Conservation (phyloP, 2,888 invertebrate species). For the Drosophila nr. fundita region DNA sequence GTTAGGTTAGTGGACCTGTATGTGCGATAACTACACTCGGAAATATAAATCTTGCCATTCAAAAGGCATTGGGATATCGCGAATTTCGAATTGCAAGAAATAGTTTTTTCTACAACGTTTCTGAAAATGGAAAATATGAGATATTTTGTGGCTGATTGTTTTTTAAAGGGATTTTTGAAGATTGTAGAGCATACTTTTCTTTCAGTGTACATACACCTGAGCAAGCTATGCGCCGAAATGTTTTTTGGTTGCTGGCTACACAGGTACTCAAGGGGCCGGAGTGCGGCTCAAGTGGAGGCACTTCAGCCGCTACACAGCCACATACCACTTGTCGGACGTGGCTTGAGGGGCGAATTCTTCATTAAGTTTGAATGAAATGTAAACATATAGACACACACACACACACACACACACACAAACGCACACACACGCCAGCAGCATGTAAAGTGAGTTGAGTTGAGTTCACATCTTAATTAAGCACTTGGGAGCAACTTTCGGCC, state of each 20-base stretch:
- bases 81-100: not conserved
- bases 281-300: conserved; percentile 45
- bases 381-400: conserved; percentile 40
- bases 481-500: conserved; percentile 68
- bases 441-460: conserved; percentile 48
- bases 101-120: not conserved
- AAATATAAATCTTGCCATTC: not conserved
- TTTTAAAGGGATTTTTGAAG: not conserved
- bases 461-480: conserved; percentile 75
- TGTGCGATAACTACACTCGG: not conserved
- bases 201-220: conserved; percentile 12
- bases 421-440: conserved; percentile 15
- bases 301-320: conserved; percentile 38
- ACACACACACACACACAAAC: conserved; percentile 4
- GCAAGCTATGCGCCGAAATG: conserved; percentile 31
- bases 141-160: not conserved
- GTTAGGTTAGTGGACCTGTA: not conserved
- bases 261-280: conserved; percentile 47
- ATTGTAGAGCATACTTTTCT: not conserved
- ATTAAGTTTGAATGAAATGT: conserved; percentile 80
- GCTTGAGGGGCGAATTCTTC: conserved; percentile 62
- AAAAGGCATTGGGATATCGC: not conserved
- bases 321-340: conserved; percentile 42
- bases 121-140: not conserved
- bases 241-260: conserved; percentile 29